phyloP scores from a whole-genome alignment of 1,140 invertebrate species.

The Chironomus striatipennis region DNA sequence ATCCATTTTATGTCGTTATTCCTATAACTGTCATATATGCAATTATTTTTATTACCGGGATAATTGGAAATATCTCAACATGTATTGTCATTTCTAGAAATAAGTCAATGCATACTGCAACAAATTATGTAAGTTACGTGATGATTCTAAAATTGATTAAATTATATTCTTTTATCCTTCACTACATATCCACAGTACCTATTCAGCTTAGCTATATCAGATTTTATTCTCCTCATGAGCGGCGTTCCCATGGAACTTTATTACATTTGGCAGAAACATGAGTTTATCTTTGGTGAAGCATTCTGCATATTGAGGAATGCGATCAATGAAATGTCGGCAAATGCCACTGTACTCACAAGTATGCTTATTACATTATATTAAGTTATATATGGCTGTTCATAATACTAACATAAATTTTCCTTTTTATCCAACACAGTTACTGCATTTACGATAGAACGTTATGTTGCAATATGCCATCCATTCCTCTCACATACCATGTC shows the following conservation, averaged over 20 bases:
- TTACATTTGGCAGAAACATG: constrained; percentile 73
- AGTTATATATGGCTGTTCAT: too few relatives aligned
- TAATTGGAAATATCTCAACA: constrained; percentile 85
- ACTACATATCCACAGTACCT: constrained; percentile 84
- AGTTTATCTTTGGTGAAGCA: constrained; percentile 75
- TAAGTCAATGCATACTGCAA: constrained; percentile 86
- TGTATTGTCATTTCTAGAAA: constrained; percentile 88
- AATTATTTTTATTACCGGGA: constrained; percentile 75
- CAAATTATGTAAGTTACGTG: constrained; percentile 55
- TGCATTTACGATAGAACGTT: constrained; percentile 90
- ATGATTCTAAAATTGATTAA: too few relatives aligned
- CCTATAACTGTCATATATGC: constrained; percentile 74
- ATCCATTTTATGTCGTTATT: constrained; percentile 61
- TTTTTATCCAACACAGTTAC: constrained; percentile 46
- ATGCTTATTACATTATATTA: neutral
- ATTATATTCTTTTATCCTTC: too few relatives aligned
- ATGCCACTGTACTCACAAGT: constrained; percentile 83
- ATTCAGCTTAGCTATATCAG: constrained; percentile 87
- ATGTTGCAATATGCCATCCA: constrained; percentile 90
- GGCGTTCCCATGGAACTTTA: constrained; percentile 79
- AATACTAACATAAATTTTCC: too few relatives aligned
- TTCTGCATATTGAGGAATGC: constrained; percentile 80
- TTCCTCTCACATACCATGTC: constrained; percentile 80
- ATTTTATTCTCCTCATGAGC: constrained; percentile 74
- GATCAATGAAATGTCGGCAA: constrained; percentile 81